A percentile compares a stretch with the other conserved stretches of the same genome.
These are phyloP conservation scores for Panagrolaimus sp. DNA, from an alignment of 1,140 invertebrate species.

Conservation along the genomic window DNA sequence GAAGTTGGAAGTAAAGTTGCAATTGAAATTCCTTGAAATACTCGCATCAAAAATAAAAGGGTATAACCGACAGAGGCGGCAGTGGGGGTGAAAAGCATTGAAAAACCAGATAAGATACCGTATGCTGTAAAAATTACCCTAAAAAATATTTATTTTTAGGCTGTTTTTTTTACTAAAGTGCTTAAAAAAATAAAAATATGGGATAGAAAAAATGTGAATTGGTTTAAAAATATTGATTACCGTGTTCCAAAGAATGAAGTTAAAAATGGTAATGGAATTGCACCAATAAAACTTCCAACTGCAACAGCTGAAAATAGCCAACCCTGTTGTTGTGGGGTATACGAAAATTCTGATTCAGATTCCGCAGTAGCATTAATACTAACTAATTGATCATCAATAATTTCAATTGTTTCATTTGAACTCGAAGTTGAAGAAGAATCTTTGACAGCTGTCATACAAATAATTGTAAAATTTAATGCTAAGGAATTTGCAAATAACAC, in stretches of 20 bases:
- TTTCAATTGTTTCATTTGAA: no score
- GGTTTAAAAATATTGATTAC: constrained; percentile 25
- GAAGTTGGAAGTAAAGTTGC: constrained; percentile 48
- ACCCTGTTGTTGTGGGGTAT: background rate
- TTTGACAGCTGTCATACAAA: constrained; percentile 32
- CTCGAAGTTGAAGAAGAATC: no score
- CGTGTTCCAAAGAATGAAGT: constrained; percentile 19
- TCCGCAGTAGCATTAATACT: background rate
- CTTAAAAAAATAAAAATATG: no score
- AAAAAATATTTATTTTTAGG: background rate
- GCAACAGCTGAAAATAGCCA: constrained; percentile 45
- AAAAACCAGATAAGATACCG: constrained; percentile 47
- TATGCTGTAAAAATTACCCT: constrained; percentile 49
- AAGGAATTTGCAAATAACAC: constrained; percentile 41
- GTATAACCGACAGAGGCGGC: constrained; percentile 37
- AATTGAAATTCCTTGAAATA: constrained; percentile 53
- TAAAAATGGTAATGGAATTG: constrained; percentile 35
- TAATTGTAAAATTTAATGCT: constrained; percentile 47
- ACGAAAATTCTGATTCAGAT: no score
- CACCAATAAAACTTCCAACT: constrained; percentile 38
- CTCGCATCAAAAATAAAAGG: constrained; percentile 36
- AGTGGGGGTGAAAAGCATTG: constrained; percentile 49
- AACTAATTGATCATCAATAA: background rate
- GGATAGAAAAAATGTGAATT: no score
- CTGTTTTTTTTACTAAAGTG: constrained; percentile 16